Percentiles rank a stretch among this genome's conserved stretches.
Evolutionary conservation across 2,797 vertebrate genomes (phyloP).

Genomic region (Anguilla marmorata): DNA sequence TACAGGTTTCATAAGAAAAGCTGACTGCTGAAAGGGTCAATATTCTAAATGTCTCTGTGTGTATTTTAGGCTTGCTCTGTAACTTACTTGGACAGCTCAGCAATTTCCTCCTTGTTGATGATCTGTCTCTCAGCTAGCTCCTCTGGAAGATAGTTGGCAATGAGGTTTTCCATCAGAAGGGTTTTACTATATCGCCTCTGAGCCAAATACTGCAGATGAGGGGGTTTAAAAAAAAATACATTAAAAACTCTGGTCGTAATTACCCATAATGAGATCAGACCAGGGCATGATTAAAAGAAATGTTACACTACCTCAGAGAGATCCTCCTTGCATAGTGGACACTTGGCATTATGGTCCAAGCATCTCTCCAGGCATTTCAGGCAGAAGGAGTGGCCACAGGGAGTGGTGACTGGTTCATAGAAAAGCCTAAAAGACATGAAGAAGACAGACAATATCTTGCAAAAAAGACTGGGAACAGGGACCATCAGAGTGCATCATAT

Average conservation of each 20-base stretch:
- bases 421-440: conserved; percentile 70
- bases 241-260: not conserved
- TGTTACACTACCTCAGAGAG: conserved; percentile 71
- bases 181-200: conserved; percentile 75
- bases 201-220: conserved; percentile 68
- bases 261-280: not conserved
- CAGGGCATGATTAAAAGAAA: not conserved
- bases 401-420: conserved; percentile 80
- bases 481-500: not conserved
- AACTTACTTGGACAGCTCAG: conserved; percentile 78
- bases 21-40: not conserved
- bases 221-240: too few relatives aligned
- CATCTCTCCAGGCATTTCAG: conserved; percentile 81
- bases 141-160: conserved; percentile 75
- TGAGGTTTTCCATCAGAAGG: conserved; percentile 75
- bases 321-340: conserved; percentile 78
- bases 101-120: conserved; percentile 78
- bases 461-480: conserved; percentile 32
- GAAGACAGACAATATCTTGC: conserved; percentile 54
- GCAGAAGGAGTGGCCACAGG: conserved; percentile 81
- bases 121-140: conserved; percentile 73
- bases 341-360: conserved; percentile 77
- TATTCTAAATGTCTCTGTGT: not conserved
- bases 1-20: not conserved
- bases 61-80: not conserved